phyloP scores from a whole-genome alignment of 2,113 vertebrate species.

The Microtus pennsylvanicus region DNA sequence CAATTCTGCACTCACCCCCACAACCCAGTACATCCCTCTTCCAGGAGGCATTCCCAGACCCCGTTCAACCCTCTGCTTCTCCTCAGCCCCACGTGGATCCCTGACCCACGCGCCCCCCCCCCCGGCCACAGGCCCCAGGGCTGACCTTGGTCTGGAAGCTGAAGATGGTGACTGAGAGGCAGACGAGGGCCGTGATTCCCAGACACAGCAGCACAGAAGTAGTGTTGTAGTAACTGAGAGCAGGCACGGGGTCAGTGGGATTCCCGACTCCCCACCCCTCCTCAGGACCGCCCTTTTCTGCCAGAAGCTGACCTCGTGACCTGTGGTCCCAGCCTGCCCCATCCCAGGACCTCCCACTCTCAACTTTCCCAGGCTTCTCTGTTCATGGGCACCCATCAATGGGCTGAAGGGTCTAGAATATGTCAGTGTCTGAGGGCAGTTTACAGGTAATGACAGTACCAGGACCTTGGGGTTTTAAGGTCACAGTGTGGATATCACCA shows the following conservation, averaged over 20 bases:
- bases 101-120: accelerated
- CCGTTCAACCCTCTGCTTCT: neutral
- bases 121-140: accelerated
- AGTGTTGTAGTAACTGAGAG: constrained; percentile 94
- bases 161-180: constrained; percentile 93
- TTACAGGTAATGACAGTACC: neutral
- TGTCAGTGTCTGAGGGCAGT: neutral
- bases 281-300: neutral
- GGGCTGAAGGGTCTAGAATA: neutral
- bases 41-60: neutral
- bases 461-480: neutral
- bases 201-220: constrained; percentile 95
- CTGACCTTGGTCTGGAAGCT: constrained; percentile 97
- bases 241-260: constrained; percentile 45
- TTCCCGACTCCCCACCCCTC: neutral
- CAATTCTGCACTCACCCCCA: accelerated
- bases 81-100: neutral
- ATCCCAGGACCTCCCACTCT: neutral
- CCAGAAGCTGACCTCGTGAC: neutral
- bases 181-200: constrained; percentile 94
- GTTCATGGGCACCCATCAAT: neutral
- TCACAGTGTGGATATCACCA: neutral
- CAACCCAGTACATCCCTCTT: accelerated
- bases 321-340: neutral
- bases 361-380: neutral